Evolutionary conservation across 2,888 invertebrate species (phyloP).

Genomic region (Sinhomidia bicolor): DNA sequence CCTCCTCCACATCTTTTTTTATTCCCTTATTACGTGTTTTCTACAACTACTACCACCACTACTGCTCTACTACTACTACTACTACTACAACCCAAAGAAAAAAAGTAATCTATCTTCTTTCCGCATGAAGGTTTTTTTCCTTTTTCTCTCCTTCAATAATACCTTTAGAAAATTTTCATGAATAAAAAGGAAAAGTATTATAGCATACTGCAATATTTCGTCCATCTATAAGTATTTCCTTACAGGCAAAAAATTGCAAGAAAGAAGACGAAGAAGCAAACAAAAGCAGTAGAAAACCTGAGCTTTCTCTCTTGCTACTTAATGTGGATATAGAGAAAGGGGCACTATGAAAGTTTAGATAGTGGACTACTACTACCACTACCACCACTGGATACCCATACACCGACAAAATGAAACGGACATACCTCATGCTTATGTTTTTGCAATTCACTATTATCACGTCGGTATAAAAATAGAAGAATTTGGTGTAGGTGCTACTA

Average conservation of each 20-base stretch:
- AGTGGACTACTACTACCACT: background rate
- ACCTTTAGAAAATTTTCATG: conserved; percentile 66
- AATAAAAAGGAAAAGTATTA: conserved; percentile 48
- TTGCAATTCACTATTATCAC: conserved; percentile 25
- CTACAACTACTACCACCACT: background rate
- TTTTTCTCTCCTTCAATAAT: conserved; percentile 56
- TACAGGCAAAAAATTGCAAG: too few relatives aligned
- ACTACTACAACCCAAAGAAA: conserved; percentile 30
- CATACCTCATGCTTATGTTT: too few relatives aligned
- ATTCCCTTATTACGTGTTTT: conserved; percentile 32
- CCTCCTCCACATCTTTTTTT: conserved; percentile 31
- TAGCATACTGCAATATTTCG: background rate
- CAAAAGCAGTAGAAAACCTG: background rate
- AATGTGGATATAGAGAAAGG: background rate
- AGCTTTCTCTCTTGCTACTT: background rate
- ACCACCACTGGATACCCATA: too few relatives aligned
- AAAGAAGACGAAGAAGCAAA: background rate
- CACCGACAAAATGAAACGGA: too few relatives aligned
- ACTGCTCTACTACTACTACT: background rate
- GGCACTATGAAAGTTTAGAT: background rate
- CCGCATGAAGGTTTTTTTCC: conserved; percentile 64
- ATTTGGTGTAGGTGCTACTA: too few relatives aligned
- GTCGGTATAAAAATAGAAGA: background rate
- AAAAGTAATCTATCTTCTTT: conserved; percentile 72
- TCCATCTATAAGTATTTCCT: too few relatives aligned